Conservation (phyloP, 1,140 invertebrate genomes). For the Hypsibius dujardini region DNA sequence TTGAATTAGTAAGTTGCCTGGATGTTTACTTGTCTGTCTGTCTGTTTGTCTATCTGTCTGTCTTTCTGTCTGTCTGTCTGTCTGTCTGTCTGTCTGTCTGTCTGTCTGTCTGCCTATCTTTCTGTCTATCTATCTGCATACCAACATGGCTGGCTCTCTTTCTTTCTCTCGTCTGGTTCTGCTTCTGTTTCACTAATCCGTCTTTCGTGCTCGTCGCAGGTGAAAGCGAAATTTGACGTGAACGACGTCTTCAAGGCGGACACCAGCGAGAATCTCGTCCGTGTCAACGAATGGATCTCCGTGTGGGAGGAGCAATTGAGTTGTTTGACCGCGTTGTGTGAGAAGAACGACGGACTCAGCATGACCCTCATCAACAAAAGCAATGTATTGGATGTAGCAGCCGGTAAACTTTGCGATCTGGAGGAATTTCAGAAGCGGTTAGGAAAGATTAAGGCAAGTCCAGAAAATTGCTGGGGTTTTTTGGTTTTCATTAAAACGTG, state of each 20-base stretch:
- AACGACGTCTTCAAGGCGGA: conserved; percentile 11
- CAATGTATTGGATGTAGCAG: neutral
- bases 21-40: no score
- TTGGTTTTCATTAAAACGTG: no score
- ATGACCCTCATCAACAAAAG: neutral
- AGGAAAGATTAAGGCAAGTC: conserved; percentile 3
- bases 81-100: no score
- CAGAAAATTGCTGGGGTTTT: neutral
- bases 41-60: no score
- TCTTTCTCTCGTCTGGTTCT: no score
- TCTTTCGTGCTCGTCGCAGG: neutral
- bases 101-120: no score
- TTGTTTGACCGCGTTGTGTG: neutral
- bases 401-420: neutral
- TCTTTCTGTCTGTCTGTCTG: no score
- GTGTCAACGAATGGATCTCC: neutral
- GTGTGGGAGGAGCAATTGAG: conserved; percentile 8
- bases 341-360: neutral
- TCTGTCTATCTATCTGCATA: no score
- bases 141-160: no score
- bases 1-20: conserved; percentile 2
- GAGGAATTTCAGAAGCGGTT: neutral
- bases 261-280: neutral
- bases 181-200: no score
- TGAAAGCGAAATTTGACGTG: neutral